These are phyloP conservation scores for Melieria crassipennis DNA, from an alignment of 2,888 invertebrate genomes.

Conservation along the genomic window DNA sequence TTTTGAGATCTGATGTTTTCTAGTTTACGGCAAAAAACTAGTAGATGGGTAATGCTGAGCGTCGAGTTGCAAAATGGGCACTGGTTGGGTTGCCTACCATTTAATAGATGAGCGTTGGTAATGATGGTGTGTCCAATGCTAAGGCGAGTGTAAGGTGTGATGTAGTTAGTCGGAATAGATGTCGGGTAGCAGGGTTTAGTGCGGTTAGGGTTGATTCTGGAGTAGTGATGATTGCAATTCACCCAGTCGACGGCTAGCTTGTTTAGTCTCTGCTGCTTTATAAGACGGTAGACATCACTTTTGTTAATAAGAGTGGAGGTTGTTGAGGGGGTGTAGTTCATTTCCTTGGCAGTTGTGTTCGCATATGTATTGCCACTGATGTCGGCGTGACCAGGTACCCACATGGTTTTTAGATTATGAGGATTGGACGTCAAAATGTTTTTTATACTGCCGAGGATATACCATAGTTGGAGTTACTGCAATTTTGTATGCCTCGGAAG, in stretches of 20 bases:
- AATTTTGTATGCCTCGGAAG: neutral
- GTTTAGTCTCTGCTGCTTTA: neutral
- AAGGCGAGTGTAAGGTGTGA: neutral
- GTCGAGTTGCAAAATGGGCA: neutral
- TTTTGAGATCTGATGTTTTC: too few species aligned
- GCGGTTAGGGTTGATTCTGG: neutral
- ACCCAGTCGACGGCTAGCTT: neutral
- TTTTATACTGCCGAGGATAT: neutral
- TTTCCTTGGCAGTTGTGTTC: too few species aligned
- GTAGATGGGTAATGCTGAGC: neutral
- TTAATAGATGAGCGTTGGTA: neutral
- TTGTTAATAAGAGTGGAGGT: too few species aligned
- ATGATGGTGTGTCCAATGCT: conserved; percentile 10
- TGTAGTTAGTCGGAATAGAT: neutral
- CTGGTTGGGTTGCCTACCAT: neutral
- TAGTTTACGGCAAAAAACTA: neutral
- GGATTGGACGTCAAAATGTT: neutral
- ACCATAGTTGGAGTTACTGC: conserved; percentile 2
- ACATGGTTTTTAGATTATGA: neutral
- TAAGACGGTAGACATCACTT: too few species aligned
- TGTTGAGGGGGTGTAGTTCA: too few species aligned
- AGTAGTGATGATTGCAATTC: conserved; percentile 7
- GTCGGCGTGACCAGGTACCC: neutral
- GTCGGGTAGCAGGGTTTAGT: neutral
- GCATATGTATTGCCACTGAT: neutral